Evolutionary conservation across 35 echinoderm and acorn worm species (phyloP).

Genomic region (Diadema setosum): DNA sequence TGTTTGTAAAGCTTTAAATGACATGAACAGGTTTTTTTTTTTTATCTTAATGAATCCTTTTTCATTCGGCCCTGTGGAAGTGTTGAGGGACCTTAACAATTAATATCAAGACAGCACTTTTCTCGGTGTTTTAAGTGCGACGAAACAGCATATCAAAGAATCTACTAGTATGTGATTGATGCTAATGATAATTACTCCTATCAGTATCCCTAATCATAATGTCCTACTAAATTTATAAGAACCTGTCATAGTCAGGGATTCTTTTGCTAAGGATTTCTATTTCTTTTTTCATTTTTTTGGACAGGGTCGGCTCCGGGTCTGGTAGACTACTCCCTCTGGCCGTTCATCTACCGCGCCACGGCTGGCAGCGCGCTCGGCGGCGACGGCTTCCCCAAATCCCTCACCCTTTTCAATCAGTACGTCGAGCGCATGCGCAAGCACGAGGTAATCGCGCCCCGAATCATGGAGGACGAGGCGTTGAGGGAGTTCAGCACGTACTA

Average conservation of each 20-base stretch:
- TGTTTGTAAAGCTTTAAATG: no score
- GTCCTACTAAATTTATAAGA: background rate
- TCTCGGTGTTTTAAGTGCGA: no score
- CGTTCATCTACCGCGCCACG: background rate
- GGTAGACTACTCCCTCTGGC: background rate
- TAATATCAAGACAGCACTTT: no score
- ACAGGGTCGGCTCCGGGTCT: background rate
- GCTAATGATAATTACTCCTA: background rate
- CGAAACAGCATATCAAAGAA: no score
- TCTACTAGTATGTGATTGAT: background rate
- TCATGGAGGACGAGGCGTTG: background rate
- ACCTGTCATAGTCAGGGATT: background rate
- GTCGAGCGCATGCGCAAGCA: background rate
- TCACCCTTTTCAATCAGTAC: background rate
- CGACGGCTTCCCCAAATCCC: background rate
- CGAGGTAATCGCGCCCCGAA: background rate
- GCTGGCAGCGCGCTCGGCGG: background rate
- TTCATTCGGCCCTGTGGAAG: no score
- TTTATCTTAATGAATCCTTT: no score
- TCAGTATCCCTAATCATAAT: background rate
- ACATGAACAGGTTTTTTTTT: no score
- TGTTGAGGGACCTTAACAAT: no score
- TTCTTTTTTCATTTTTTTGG: background rate
- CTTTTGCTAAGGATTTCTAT: background rate
- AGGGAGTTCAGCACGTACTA: background rate